Base-by-base conservation (phyloP, 2,113 vertebrate species). In the Pseudorasbora parva region DNA sequence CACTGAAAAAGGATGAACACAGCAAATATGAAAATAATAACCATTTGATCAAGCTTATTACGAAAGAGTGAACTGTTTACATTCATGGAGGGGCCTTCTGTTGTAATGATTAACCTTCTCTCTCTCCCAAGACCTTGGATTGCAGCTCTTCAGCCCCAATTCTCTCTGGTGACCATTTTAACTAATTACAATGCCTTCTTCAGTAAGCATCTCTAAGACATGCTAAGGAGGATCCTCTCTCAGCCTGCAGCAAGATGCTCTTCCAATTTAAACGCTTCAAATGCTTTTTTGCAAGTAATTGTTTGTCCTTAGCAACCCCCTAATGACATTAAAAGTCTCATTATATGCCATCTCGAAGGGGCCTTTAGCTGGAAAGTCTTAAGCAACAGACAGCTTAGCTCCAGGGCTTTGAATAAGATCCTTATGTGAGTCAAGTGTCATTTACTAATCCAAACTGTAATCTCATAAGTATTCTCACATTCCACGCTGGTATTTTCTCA, bases 381-480 rank as follows among this genome's bases (percentile, higher is more conserved):
- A 82, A 87, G 51, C 76, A 85, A 68, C 66, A 74, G 62, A 74
- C 19, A 83, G 83, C 80, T 87, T 76, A 81, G 82, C 78, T 80
- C 21, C 66, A 83, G 78, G 69, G 33, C 82, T 82, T 74, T 80
- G 78, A 86, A 88, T 81, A 84, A 83, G 76, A 87, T 90, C 72
- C 84, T 86, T 87, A 82, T 86, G 81, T 72, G 81, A 73, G 83
- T 83, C 57, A 81, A 88, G 87, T 87, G 82, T 83, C 79, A 86
- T 87, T 89, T 84, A 88, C 79, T 83, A 88, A 88, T 87, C 89
- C 82, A 66, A 56, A 85, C 84, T 85, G 66, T 84, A 86, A 82
- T 82, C 85, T 84, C 68, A 57, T 86, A 86, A 86, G 71, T 64
- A 73, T 87, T 66, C 57, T 71, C 80, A 78, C 82, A 75, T 85